A percentile compares a stretch with the other conserved stretches of the same genome.
Evolutionary conservation across 2,888 invertebrate genomes (phyloP).

Genomic region (Pyralis farinalis): DNA sequence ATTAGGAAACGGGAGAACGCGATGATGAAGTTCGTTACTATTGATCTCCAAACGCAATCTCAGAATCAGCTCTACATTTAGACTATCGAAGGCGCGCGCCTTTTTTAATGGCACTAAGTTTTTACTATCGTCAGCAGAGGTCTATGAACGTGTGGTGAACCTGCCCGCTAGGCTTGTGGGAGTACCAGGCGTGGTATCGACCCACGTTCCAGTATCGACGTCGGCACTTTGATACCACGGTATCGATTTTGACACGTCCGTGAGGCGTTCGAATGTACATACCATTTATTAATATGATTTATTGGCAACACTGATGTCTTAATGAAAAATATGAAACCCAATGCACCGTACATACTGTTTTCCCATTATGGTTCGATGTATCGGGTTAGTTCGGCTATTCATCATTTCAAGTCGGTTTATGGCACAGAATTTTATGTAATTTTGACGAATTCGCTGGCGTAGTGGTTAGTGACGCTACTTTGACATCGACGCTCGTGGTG

Average conservation of each 20-base stretch:
- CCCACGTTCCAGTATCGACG: slow-evolving; percentile 2
- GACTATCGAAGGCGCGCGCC: background rate
- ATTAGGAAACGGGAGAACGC: too few relatives aligned
- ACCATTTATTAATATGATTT: slow-evolving; percentile 25
- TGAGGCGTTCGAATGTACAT: slow-evolving; percentile 25
- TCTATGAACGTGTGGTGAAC: slow-evolving; percentile 20
- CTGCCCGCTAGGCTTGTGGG: slow-evolving; percentile 36
- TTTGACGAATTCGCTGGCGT: too few relatives aligned
- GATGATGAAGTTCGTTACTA: too few relatives aligned
- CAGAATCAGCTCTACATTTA: too few relatives aligned
- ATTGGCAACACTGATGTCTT: slow-evolving; percentile 23
- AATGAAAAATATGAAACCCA: slow-evolving; percentile 13
- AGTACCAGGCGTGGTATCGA: slow-evolving; percentile 15
- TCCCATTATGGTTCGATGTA: slow-evolving; percentile 1
- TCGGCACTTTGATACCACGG: slow-evolving; percentile 28
- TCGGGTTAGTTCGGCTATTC: background rate
- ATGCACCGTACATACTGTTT: background rate
- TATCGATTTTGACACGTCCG: slow-evolving; percentile 27
- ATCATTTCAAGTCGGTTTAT: background rate
- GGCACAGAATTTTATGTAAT: too few relatives aligned
- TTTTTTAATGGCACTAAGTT: slow-evolving; percentile 6
- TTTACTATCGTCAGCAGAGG: slow-evolving; percentile 5
- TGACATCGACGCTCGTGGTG: too few relatives aligned
- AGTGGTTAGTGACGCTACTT: too few relatives aligned
- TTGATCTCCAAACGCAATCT: too few relatives aligned